These are phyloP conservation scores for Hydropotes inermis DNA, from an alignment of 2,113 vertebrate genomes.

Conservation along the genomic window DNA sequence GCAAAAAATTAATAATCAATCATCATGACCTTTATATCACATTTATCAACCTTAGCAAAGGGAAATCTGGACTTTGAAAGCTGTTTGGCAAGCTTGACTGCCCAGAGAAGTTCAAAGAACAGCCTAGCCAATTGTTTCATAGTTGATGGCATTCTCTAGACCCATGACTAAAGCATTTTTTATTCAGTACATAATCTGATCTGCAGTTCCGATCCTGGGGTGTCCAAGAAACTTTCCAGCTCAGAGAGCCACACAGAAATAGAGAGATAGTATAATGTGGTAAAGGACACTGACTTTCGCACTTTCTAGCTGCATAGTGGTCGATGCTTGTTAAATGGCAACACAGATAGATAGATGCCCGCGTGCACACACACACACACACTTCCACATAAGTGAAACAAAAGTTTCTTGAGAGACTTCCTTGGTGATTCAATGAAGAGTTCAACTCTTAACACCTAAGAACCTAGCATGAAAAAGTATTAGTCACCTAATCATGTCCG, in stretches of 20 bases:
- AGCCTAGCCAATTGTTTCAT: slow-evolving; percentile 30
- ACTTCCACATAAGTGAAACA: neutral
- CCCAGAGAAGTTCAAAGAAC: slow-evolving; percentile 17
- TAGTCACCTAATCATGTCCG: neutral
- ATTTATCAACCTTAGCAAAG: slow-evolving; percentile 17
- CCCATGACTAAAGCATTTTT: neutral
- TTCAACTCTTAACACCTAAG: neutral
- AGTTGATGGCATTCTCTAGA: neutral
- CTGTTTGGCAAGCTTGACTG: neutral
- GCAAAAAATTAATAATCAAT: slow-evolving; percentile 20
- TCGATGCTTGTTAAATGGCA: slow-evolving; percentile 34
- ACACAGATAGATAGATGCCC: neutral
- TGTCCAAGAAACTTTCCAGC: neutral
- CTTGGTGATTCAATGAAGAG: neutral
- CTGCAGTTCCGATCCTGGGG: neutral
- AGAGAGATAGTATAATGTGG: slow-evolving; percentile 8
- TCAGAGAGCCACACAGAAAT: slow-evolving; percentile 32
- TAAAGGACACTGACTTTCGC: neutral
- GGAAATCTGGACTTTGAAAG: slow-evolving; percentile 45
- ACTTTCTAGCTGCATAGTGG: neutral
- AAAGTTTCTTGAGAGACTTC: neutral
- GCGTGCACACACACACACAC: neutral
- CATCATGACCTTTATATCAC: slow-evolving; percentile 20
- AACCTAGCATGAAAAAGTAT: neutral
- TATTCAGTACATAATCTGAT: slow-evolving; percentile 22